Evolutionary conservation across 2,888 invertebrate genomes (phyloP).

Genomic region (Leptothorax acervorum): DNA sequence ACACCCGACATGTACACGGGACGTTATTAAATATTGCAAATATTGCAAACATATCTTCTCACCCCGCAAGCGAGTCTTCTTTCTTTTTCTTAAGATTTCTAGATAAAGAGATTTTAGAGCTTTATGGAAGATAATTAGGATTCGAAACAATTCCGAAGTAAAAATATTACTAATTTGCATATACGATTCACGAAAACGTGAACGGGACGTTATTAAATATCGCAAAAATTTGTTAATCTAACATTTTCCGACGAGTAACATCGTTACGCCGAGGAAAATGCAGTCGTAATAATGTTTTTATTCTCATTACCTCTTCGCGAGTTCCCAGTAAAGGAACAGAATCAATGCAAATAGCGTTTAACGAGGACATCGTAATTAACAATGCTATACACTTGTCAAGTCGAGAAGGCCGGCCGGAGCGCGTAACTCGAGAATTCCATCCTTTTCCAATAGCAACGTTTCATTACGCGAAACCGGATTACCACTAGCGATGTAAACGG

Average conservation of each 20-base stretch:
- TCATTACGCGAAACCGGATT: constrained; percentile 43
- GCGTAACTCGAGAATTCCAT: constrained; percentile 14
- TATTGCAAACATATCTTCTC: too few species aligned
- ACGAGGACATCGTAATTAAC: background rate
- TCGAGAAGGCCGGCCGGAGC: background rate
- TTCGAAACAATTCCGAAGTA: background rate
- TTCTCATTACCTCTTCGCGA: constrained; percentile 12
- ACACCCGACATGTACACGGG: background rate
- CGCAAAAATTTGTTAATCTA: background rate
- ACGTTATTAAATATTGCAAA: background rate
- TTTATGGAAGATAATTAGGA: background rate
- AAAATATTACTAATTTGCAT: background rate
- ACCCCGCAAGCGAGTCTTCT: background rate
- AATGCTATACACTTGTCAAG: background rate
- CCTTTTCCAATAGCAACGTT: constrained; percentile 14
- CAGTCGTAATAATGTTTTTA: background rate
- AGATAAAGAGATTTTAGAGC: background rate
- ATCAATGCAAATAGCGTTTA: background rate
- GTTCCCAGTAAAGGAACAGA: background rate
- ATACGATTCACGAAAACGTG: background rate
- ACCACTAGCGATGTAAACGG: constrained; percentile 14
- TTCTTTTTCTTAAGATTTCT: background rate
- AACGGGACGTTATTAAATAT: background rate
- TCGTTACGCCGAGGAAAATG: background rate
- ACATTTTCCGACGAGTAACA: background rate